Evolutionary conservation across 2,797 vertebrate genomes (phyloP), one percentile per base, ranked within the genome.

Genomic region (Benthosema pterotum): DNA sequence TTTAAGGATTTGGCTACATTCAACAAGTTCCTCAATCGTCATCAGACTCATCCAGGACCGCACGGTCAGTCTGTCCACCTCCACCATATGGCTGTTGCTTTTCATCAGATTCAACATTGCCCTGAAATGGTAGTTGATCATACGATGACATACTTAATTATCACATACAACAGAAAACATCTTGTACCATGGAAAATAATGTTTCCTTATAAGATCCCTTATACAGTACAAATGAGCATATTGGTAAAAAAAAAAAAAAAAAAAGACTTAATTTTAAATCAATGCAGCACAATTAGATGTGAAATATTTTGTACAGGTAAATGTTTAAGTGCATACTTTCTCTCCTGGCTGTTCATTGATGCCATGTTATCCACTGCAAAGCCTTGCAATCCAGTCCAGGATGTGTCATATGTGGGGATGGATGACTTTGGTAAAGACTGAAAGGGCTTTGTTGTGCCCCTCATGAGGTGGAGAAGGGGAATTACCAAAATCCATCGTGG

Each of bases 1-100:
- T 0, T 81, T 80, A 5, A 86, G 38, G 1, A 6, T 17, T 0
- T 0, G 11, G 9, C 90, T 38, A 70, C 88, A 92, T 1, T 89
- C 80, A 0, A 17, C 1, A 58, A 95, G 72, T 0, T 67, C 49
- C 0, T 57, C 15, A 2, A 93, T 7, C 14, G 90, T 77, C 60
- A 97, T 62, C 72, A 97, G 58, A 54, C 63, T 93, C 67, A 96
- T 84, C 90, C 93, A 96, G 15, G 96, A 95, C 0, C 90, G 92
- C 72, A 91, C 69, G 45, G 93, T 79, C 14, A 79, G 61, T 3
- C 1, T 0, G n/a, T 98, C 95, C 0, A 93, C 19, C 0, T 83
- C 50, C 70, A 94, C 75, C 78, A 99, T 38, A 72, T 93, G 71
- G 12, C 56, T 67, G 55, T 89, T 55, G 0, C 0, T 46, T 18